Evolutionary conservation across 2,888 invertebrate genomes (phyloP).

Genomic region (Acleris sparsana): DNA sequence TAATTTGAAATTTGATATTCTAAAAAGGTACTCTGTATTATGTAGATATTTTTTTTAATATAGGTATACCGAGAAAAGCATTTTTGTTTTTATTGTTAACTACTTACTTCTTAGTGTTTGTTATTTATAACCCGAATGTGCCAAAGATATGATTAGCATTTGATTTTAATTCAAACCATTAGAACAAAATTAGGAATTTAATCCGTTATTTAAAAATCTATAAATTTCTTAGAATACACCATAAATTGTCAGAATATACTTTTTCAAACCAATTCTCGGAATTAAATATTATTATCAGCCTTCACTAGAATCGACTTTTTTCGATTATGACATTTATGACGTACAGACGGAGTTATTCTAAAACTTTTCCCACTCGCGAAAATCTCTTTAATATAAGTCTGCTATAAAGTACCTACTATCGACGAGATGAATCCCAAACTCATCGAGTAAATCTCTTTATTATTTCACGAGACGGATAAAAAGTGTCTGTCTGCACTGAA

Average conservation of each 20-base stretch:
- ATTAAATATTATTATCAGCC: constrained; percentile 20
- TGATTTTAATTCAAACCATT: too few relatives aligned
- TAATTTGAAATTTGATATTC: too few relatives aligned
- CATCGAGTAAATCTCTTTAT: constrained; percentile 14
- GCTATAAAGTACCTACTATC: constrained; percentile 11
- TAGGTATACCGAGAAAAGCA: too few relatives aligned
- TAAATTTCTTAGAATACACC: too few relatives aligned
- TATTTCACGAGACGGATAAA: constrained; percentile 20
- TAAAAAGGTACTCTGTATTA: too few relatives aligned
- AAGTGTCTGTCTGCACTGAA: constrained; percentile 23
- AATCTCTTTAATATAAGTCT: constrained; percentile 14
- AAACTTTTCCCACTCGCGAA: constrained; percentile 21
- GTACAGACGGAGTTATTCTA: constrained; percentile 20
- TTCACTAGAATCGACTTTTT: constrained; percentile 10
- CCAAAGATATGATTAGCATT: too few relatives aligned
- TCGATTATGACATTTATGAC: constrained; percentile 8
- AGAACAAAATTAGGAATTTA: too few relatives aligned
- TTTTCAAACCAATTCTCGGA: background rate
- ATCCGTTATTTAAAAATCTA: too few relatives aligned
- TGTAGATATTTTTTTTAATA: too few relatives aligned
- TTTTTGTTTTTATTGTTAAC: too few relatives aligned
- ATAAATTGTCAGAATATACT: constrained; percentile 9
- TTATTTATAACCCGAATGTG: too few relatives aligned
- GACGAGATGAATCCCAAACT: constrained; percentile 4
- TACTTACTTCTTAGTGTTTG: too few relatives aligned